phyloP scores from a whole-genome alignment of 2,888 invertebrate species.

The Thymelicus lineola region DNA sequence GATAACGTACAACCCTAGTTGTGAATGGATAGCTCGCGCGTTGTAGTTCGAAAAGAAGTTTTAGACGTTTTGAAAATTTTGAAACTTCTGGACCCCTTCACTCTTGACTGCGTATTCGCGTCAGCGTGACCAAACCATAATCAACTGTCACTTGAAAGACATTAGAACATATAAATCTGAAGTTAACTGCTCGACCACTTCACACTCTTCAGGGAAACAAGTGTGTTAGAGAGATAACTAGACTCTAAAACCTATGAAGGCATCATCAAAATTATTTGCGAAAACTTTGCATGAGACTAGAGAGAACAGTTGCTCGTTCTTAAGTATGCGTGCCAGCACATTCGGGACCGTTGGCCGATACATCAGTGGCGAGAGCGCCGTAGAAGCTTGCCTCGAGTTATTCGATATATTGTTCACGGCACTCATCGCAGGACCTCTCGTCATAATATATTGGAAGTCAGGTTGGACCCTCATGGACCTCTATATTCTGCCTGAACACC shows the following conservation, averaged over 20 bases:
- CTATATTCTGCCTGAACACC: constrained; percentile 85
- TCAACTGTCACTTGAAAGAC: constrained; percentile 1
- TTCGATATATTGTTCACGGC: constrained; percentile 84
- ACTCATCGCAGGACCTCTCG: constrained; percentile 89
- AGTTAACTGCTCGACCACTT: too few relatives aligned
- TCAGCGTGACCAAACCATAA: constrained; percentile 7
- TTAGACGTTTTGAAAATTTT: constrained; percentile 13
- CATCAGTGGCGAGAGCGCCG: constrained; percentile 13
- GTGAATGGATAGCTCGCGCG: constrained; percentile 25
- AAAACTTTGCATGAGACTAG: neutral
- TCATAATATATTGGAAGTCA: constrained; percentile 94
- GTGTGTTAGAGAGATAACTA: constrained; percentile 1
- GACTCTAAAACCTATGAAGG: neutral
- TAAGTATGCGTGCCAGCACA: constrained; percentile 39
- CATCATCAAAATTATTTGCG: neutral
- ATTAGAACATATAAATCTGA: neutral
- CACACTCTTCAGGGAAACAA: neutral
- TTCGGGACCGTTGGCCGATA: constrained; percentile 16
- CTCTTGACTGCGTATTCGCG: constrained; percentile 22
- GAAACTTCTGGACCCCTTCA: constrained; percentile 7
- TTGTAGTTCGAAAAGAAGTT: neutral
- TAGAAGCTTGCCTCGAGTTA: constrained; percentile 77
- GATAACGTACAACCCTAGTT: neutral
- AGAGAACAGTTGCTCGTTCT: neutral
- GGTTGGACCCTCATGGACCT: constrained; percentile 92